Base-by-base conservation (phyloP, 1,140 invertebrate genomes). In the Drosophila kanapiae region DNA sequence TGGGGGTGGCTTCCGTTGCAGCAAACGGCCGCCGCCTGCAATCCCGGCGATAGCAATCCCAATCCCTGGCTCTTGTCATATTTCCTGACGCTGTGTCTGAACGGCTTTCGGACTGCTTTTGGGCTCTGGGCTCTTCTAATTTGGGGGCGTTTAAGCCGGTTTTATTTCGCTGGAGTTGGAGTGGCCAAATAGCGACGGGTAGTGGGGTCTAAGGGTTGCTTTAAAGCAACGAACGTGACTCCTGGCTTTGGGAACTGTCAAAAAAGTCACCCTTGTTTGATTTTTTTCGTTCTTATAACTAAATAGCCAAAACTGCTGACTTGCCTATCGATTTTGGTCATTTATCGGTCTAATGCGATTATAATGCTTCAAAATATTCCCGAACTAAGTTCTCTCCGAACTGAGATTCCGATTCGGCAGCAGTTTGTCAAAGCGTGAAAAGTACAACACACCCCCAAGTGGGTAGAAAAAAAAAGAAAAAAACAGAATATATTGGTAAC, bases 321-420 rank as follows among this genome's bases (percentile, higher is more conserved):
- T 64, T 64, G 71, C 59, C 74, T 79, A 90, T 88, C 81, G 85
- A 88, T 90, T 81, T 85, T 67, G 75, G 78, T 60, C 85, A 88
- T 85, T 85, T 88, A 88, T 90, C 78, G 85, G 78, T 75, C 56
- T 90, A 90, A 88, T 88, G 81, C 85, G 85, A 88, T 88, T 88
- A 88, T 88, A 90, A 88, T 79, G 78, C 85, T 72, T 63, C 23
- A 68, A 80, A 65, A 84, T 87, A 88, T 81, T 68, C 78, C 43
- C 42, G 5, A 69, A 45, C 51, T n/a, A 67, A 80, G 57, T 64
- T 62, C 67, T 42, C n/a, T 51, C 61, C 29, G 14, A 48, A 33
- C 84, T 69, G 84, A 84, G 84, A 90, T 81, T 90, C 65, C 35
- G 53, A 13, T 38, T 56, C 33, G 16, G 35, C 53, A 38, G 53